Base-by-base conservation (phyloP, 2,797 vertebrate genomes). In the Enteromius argenteus region DNA sequence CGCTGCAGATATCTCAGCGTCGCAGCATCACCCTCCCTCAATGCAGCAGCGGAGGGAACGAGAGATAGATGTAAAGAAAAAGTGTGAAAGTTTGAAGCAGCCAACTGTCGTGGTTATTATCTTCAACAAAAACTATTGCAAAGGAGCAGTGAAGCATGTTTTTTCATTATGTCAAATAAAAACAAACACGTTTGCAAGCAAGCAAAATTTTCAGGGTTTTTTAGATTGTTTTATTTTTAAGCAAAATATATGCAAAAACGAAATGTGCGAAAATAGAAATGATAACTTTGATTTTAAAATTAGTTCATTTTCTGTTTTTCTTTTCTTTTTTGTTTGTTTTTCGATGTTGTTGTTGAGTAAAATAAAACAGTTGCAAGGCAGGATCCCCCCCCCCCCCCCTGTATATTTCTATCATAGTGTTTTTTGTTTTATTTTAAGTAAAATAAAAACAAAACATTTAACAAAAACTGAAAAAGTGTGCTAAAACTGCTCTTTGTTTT, bases 1-100 rank as follows among this genome's bases (percentile, higher is more conserved):
- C 46, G 74, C 58, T 83, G 86, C 79, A 83, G 79, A 86, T 80
- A 68, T 72, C 53, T 67, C 19, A 23, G 39, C 39, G 75, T 81
- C 51, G 81, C 77, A 80, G 62, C 79, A 85, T 86, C 74, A 78
- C 80, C 79, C 64, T 56, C 62, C 78, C 85, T 75, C 23, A 73
- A 75, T 80, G 66, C 58, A 67, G 82, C 60, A 71, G 30, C 23
- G 49, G 66, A 78, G 79, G 37, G 53, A 80, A n/a, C 17, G 27
- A 44, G 58, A 78, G 66, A 23, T 11, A 64, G 46, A 58, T 0
- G 27, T 32, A 30, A 27, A 75, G 46, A 39, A 51, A 39, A 62
- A 51, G 44, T 69, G 30, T 69, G 58, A n/a, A 64, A 74, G 69
- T 82, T 81, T 73, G 11, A 23, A 27, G 39, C 37, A 35, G 4